Evolutionary conservation across 2,888 invertebrate species (phyloP).

Genomic region (Eupithecia centaureata): DNA sequence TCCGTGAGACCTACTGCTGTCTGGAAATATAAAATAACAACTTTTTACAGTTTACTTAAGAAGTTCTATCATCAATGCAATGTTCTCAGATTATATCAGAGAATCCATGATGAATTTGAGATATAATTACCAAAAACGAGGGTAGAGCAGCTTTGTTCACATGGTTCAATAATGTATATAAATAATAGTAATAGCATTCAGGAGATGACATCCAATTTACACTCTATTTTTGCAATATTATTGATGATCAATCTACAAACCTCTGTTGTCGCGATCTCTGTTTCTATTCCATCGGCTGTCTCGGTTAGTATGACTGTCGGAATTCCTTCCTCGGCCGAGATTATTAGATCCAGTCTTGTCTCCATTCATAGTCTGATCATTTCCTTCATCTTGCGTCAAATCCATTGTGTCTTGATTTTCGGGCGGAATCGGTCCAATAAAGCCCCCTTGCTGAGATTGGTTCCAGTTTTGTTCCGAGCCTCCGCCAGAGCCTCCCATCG

Average conservation of each 20-base stretch:
- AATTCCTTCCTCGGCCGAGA: constrained; percentile 5
- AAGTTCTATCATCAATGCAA: not conserved
- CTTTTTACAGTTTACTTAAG: not conserved
- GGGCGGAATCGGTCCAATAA: constrained; percentile 26
- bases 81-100: not conserved
- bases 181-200: not conserved
- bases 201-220: not conserved
- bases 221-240: not conserved
- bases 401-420: constrained; percentile 22
- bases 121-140: no score
- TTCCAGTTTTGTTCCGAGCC: constrained; percentile 7
- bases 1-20: constrained; percentile 10
- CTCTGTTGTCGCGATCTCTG: constrained; percentile 18
- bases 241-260: not conserved
- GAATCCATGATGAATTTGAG: no score
- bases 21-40: not conserved
- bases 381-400: constrained; percentile 21
- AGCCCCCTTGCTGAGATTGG: constrained; percentile 5
- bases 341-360: not conserved
- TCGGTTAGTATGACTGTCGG: constrained; percentile 3
- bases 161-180: not conserved
- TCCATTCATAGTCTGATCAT: constrained; percentile 7
- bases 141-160: no score
- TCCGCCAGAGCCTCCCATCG: constrained; percentile 9
- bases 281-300: constrained; percentile 20